Conservation (phyloP, 2,888 invertebrate genomes). For the Pycnomerus fuliginosus region DNA sequence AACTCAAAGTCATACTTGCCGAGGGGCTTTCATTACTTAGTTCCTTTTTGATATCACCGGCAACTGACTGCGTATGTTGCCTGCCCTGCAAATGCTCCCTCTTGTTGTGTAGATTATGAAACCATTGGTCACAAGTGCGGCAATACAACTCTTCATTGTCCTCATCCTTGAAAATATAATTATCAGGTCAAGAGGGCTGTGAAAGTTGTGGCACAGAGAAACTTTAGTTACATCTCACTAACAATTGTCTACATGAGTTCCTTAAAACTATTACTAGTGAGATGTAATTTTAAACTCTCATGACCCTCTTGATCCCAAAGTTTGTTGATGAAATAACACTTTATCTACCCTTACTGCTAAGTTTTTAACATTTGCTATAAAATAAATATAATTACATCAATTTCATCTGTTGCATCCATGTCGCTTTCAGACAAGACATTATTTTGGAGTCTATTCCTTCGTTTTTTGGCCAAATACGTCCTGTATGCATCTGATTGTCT, state of each 20-base stretch:
- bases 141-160: conserved; percentile 60
- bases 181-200: too few species aligned
- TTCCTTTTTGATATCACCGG: conserved; percentile 50
- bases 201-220: too few species aligned
- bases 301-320: too few species aligned
- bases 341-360: too few species aligned
- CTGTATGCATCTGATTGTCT: conserved; percentile 59
- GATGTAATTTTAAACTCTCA: too few species aligned
- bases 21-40: conserved; percentile 36
- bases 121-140: conserved; percentile 60
- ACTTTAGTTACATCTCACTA: too few species aligned
- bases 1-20: too few species aligned
- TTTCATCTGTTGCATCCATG: conserved; percentile 57
- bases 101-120: conserved; percentile 60
- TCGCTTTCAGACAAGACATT: conserved; percentile 54
- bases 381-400: conserved; percentile 49
- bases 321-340: too few species aligned
- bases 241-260: too few species aligned
- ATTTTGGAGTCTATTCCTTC: conserved; percentile 51
- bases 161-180: conserved; percentile 52
- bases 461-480: conserved; percentile 55
- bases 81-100: conserved; percentile 60
- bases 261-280: too few species aligned
- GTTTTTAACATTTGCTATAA: too few species aligned
- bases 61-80: conserved; percentile 55